A percentile compares a stretch with the other conserved stretches of the same genome.
These are phyloP conservation scores for Sebastes ruberrimus DNA, from an alignment of 2,797 vertebrate species.

Conservation along the genomic window DNA sequence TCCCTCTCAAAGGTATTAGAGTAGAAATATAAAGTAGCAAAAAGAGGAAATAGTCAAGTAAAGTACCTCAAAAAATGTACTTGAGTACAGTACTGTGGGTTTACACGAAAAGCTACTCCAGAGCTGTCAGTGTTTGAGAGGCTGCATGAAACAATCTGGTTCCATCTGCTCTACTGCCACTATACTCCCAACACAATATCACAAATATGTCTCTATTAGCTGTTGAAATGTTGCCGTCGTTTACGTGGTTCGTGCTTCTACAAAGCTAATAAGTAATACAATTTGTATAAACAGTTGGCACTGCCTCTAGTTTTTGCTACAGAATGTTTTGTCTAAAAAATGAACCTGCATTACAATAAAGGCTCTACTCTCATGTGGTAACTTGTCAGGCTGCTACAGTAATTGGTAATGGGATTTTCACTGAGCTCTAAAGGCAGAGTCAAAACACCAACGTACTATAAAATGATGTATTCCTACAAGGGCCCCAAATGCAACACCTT, in stretches of 20 bases:
- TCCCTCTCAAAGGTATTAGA: not conserved
- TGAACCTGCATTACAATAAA: constrained; percentile 37
- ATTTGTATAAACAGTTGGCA: constrained; percentile 9
- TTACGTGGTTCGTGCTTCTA: not conserved
- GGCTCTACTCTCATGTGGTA: constrained; percentile 48
- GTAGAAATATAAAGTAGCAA: not conserved
- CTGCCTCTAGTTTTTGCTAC: constrained; percentile 14
- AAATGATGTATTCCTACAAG: constrained; percentile 53
- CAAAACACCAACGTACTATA: constrained; percentile 38
- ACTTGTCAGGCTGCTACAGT: constrained; percentile 61
- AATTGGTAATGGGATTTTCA: constrained; percentile 71
- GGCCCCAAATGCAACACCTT: constrained; percentile 23
- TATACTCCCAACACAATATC: not conserved
- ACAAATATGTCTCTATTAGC: not conserved
- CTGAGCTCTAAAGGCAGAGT: constrained; percentile 57
- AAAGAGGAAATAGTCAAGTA: not conserved
- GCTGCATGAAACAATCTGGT: not conserved
- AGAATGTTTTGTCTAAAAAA: constrained; percentile 38
- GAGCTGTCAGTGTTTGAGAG: not conserved
- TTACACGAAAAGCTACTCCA: not conserved
- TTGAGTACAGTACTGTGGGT: not conserved
- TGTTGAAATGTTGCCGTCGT: constrained; percentile 3
- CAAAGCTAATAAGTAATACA: not conserved
- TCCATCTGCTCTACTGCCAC: not conserved
- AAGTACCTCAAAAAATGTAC: not conserved